A percentile compares a stretch with the other conserved stretches of the same genome.
Conservation (phyloP, 2,113 vertebrate genomes). For the Phocoena sinus region DNA sequence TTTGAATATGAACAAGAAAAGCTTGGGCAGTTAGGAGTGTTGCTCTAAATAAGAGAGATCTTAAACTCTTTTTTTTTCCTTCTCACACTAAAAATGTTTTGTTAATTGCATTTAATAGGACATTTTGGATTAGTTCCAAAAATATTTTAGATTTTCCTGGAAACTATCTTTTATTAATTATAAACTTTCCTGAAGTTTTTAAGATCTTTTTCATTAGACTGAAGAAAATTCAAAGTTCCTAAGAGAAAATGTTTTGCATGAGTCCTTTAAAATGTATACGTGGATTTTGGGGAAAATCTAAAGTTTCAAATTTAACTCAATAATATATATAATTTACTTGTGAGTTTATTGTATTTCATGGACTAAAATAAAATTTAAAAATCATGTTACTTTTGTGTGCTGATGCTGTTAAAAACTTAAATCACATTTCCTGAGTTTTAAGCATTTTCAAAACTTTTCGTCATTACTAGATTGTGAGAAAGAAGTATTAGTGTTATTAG, state of each 20-base stretch:
- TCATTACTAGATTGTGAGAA: not conserved
- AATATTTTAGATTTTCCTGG: not conserved
- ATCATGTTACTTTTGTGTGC: not conserved
- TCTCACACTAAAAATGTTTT: not conserved
- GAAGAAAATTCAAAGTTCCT: not conserved
- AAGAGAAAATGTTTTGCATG: not conserved
- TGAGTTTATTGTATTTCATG: not conserved
- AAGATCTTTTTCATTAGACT: not conserved
- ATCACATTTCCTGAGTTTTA: not conserved
- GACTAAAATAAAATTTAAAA: not conserved
- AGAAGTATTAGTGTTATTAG: not conserved
- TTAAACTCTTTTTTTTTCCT: not conserved
- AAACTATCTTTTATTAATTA: not conserved
- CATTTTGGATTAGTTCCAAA: not conserved
- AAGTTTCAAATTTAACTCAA: not conserved
- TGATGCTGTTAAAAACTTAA: not conserved
- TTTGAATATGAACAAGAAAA: slow-evolving; percentile 53
- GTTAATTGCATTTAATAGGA: slow-evolving; percentile 12
- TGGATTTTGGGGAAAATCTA: not conserved
- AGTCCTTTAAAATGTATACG: not conserved
- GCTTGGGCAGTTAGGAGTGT: not conserved
- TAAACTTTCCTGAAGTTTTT: not conserved
- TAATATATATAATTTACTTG: not conserved
- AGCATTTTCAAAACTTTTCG: not conserved
- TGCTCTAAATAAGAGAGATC: slow-evolving; percentile 65